phyloP scores from a whole-genome alignment of 2,888 invertebrate genomes.

The Ectemnius cavifrons region DNA sequence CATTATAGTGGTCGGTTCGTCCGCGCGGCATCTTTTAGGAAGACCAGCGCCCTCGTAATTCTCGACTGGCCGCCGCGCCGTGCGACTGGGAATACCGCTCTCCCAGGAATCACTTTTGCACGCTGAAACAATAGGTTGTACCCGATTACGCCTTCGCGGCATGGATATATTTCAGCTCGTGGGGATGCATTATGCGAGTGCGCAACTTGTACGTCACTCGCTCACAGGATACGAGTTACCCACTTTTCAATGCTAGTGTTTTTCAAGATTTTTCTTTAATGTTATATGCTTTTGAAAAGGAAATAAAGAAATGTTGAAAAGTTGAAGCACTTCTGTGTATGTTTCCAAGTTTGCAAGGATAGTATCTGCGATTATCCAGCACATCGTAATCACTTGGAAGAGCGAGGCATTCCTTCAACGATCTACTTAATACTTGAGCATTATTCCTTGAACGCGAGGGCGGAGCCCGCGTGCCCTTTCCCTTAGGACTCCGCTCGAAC shows the following conservation, averaged over 20 bases:
- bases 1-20: not conserved
- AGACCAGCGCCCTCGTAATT: constrained; percentile 24
- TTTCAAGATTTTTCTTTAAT: no score
- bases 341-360: no score
- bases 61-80: constrained; percentile 30
- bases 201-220: constrained; percentile 20
- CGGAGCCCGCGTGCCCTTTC: not conserved
- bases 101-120: constrained; percentile 40
- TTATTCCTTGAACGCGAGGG: not conserved
- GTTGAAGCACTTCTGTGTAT: no score
- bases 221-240: not conserved
- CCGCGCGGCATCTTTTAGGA: not conserved
- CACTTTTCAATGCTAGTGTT: no score
- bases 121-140: constrained; percentile 51
- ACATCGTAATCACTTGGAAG: no score
- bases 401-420: not conserved
- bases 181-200: constrained; percentile 9
- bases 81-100: constrained; percentile 49
- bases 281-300: no score
- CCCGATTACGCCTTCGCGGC: constrained; percentile 39
- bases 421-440: not conserved
- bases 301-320: no score
- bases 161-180: constrained; percentile 17
- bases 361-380: no score
- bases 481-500: constrained; percentile 2